Evolutionary conservation across 2,113 vertebrate genomes (phyloP), one percentile per base, ranked within the genome.

Genomic region (Ictalurus punctatus): DNA sequence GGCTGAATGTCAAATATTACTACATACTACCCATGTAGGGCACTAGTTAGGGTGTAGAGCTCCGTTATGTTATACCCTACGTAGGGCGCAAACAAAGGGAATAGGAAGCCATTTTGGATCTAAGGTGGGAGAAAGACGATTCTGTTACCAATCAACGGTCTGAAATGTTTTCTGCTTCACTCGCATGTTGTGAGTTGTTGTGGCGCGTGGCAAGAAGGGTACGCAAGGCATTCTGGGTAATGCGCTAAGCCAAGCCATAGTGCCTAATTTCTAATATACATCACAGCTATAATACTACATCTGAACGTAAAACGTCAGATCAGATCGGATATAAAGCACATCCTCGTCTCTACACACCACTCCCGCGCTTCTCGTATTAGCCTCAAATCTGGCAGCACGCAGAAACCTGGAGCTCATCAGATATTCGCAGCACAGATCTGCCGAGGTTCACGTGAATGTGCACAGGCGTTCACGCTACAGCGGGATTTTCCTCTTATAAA

Each of bases 381-480:
- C 13, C 67, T 71, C 30, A 71, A 71, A 65, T 27, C 61, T 0
- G 61, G 23, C 61, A 65, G 25, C 25, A n/a, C 10, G 9, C 25
- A n/a, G 25, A 44, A 65, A 76, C 86, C 19, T 30, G 3, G 74
- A 79, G 86, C 86, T 81, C 19, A 7, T 34, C 12, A 52, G 74
- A 25, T 34, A 34, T 30, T 87, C 61, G 23, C 61, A 16, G 44
- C 76, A 67, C 17, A 79, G 44, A 87, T 87, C 80, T 87, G 74
- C 74, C 1, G 12, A 67, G 23, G 25, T 13, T 16, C 25, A 63
- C 61, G 0, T 63, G 61, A 63, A 63, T 21, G 9, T 4, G 8
- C 61, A 27, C 8, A 14, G 65, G 25, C 65, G 9, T n/a, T 67
- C 25, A 67, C 65, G 4, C 12, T 67, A 67, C 27, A 0, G 10